Evolutionary conservation across 1,140 invertebrate genomes (phyloP).

Genomic region (Pemphigus obesinymphae): DNA sequence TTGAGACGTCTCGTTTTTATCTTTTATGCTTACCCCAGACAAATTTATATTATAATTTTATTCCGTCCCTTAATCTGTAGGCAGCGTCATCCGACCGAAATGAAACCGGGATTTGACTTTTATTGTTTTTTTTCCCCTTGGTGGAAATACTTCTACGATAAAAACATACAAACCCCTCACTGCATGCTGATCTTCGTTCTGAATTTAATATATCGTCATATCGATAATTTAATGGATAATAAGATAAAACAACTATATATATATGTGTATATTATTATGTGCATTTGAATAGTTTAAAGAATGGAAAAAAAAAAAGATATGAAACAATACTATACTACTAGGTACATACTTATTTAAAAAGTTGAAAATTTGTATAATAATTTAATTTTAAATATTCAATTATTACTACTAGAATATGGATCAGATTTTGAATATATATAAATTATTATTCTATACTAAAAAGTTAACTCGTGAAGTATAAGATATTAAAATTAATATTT

Average conservation of each 20-base stretch:
- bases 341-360: no score
- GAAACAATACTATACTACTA: not conserved
- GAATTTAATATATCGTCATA: conserved; percentile 40
- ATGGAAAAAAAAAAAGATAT: not conserved
- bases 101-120: conserved; percentile 41
- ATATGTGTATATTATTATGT: not conserved
- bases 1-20: conserved; percentile 21
- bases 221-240: conserved; percentile 30
- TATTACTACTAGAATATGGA: no score
- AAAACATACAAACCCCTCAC: conserved; percentile 4
- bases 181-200: not conserved
- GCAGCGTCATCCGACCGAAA: conserved; percentile 35
- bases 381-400: no score
- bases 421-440: no score
- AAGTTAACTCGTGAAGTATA: no score
- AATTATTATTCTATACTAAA: no score
- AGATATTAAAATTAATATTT: no score
- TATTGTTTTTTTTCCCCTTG: conserved; percentile 30
- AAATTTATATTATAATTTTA: conserved; percentile 42
- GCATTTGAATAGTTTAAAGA: not conserved
- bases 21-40: conserved; percentile 33
- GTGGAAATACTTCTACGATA: conserved; percentile 5
- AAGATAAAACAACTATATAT: conserved; percentile 5
- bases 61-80: conserved; percentile 37
- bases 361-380: no score